These are phyloP conservation scores for Erythrocercus mccallii DNA, from an alignment of 2,113 vertebrate species.

Conservation along the genomic window DNA sequence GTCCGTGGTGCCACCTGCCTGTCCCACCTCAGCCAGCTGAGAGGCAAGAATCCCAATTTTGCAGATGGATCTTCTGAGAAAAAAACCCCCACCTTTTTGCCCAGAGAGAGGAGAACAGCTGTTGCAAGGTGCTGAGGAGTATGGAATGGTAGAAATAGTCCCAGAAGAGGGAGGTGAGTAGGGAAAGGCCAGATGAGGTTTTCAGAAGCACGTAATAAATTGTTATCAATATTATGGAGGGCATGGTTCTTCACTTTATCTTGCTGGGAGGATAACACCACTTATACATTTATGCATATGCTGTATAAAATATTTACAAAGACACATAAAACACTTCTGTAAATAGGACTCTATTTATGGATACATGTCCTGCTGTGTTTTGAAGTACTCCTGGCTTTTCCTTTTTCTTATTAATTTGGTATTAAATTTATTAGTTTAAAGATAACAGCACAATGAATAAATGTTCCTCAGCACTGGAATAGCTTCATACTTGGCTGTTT, in stretches of 20 bases:
- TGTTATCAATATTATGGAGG: constrained; percentile 13
- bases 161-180: constrained; percentile 4
- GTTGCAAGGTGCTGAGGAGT: neutral
- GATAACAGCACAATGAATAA: constrained; percentile 19
- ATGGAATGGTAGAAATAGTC: neutral
- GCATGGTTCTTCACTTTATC: neutral
- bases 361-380: neutral
- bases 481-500: constrained; percentile 62
- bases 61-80: neutral
- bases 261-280: neutral
- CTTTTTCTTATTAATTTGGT: neutral
- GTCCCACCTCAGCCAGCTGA: neutral
- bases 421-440: neutral
- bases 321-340: neutral
- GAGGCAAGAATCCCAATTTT: neutral
- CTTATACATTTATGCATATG: neutral
- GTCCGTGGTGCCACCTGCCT: neutral
- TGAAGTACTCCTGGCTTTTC: neutral
- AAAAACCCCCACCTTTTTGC: neutral
- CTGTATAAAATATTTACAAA: neutral
- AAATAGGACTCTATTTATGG: neutral
- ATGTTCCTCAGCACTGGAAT: constrained; percentile 1
- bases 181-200: neutral
- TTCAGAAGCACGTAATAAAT: constrained; percentile 35
- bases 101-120: neutral